Percentiles rank a stretch among this genome's conserved stretches.
Evolutionary conservation across 2,888 invertebrate genomes (phyloP).

Genomic region (Steinernema scapterisci): DNA sequence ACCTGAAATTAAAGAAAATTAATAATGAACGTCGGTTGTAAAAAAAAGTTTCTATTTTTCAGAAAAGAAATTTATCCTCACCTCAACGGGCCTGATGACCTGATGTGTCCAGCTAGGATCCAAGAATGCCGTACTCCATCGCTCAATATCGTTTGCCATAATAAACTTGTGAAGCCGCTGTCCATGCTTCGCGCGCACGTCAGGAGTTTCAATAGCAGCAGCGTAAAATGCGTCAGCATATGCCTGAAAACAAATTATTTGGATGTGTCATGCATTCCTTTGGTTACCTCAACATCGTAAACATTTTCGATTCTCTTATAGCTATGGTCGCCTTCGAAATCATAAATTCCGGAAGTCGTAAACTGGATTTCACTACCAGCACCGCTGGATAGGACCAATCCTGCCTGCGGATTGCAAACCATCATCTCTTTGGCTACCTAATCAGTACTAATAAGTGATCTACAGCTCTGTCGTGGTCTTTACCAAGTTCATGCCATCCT

Average conservation of each 20-base stretch:
- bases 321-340: slow-evolving; percentile 58
- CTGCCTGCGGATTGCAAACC: slow-evolving; percentile 64
- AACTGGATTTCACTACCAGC: slow-evolving; percentile 67
- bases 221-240: slow-evolving; percentile 60
- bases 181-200: slow-evolving; percentile 55
- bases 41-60: too few species aligned
- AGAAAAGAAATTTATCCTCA: too few species aligned
- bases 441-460: neutral
- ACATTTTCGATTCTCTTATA: slow-evolving; percentile 64
- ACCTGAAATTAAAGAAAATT: too few species aligned
- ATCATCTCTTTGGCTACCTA: slow-evolving; percentile 67
- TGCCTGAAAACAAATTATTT: slow-evolving; percentile 36
- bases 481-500: slow-evolving; percentile 67
- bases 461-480: neutral
- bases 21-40: too few species aligned
- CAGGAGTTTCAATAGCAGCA: slow-evolving; percentile 57
- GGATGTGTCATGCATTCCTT: too few species aligned
- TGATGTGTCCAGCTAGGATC: slow-evolving; percentile 67
- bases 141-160: slow-evolving; percentile 65
- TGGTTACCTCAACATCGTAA: slow-evolving; percentile 50
- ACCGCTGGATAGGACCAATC: slow-evolving; percentile 64
- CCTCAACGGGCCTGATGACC: slow-evolving; percentile 50
- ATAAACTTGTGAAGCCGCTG: slow-evolving; percentile 62
- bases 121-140: slow-evolving; percentile 57
- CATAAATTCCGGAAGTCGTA: slow-evolving; percentile 63